Percentiles rank a stretch among this genome's conserved stretches.
Conservation (phyloP, 2,797 vertebrate genomes). For the Odontamblyopus rebecca region DNA sequence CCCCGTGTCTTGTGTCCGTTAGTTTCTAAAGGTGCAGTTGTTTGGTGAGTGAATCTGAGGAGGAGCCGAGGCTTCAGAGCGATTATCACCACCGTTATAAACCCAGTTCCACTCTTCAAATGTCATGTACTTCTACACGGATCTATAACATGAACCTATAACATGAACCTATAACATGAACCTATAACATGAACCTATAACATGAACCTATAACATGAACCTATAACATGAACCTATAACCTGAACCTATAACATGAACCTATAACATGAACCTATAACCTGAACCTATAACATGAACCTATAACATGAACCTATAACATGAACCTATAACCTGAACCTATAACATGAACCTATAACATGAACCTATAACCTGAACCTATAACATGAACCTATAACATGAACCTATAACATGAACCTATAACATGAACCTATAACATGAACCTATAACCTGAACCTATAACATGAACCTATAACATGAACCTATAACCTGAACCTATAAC, state of each 20-base stretch:
- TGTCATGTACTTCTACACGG: neutral
- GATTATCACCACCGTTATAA: neutral
- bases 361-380: no score
- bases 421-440: neutral
- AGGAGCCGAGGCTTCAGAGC: neutral
- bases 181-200: no score
- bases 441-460: neutral
- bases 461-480: no score
- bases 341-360: neutral
- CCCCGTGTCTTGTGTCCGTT: neutral
- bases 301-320: no score
- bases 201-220: no score
- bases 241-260: no score
- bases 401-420: neutral
- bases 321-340: no score
- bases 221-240: no score
- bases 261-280: no score
- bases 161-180: no score
- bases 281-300: no score
- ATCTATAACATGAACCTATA: neutral
- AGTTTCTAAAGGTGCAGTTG: neutral
- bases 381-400: neutral
- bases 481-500: no score
- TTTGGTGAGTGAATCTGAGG: neutral
- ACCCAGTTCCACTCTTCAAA: neutral